Base-by-base conservation (phyloP, 2,113 vertebrate species). In the Hepsetus odoe region DNA sequence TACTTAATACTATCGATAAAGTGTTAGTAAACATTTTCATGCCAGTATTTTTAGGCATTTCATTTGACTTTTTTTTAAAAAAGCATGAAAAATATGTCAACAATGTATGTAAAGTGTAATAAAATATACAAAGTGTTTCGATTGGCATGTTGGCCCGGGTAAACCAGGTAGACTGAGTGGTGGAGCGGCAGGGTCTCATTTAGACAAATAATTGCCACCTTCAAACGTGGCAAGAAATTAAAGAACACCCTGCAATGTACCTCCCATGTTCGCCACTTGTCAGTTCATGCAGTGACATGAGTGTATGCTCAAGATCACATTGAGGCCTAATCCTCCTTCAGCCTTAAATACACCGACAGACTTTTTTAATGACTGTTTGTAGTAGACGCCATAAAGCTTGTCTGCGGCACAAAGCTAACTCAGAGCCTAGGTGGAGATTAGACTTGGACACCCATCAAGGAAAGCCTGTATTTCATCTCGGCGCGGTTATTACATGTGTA, bases 321-420 rank as follows among this genome's bases (percentile, higher is more conserved):
- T 74, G 28, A 66, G 24, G 55, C 49, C 46, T 85, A 76, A 81
- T 80, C 84, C 81, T 46, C 24, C 55, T 49, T 80, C 58, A 82
- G 83, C 82, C 78, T 24, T 75, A 77, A 82, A 84, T 62, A 86
- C 80, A 82, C 61, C 46, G 8, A 65, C 64, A 67, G 69, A 55
- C 74, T 16, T 70, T 69, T 65, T 74, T 65, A 65, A 80, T 78
- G 75, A 80, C 69, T 81, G 76, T 58, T 78, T 74, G 82, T 46
- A 40, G 44, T 64, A 72, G 79, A 65, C 38, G 38, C 14, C 44
- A 58, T 44, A 65, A 70, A 68, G 24, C 72, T 35, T 42, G 42
- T 46, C 12, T 49, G 56, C 44, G 72, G 72, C 66, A 72, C 59
- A 46, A 66, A 65, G 51, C 32, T 72, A 74, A 44, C 76, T 26